Conservation (phyloP, 2,113 vertebrate species). For the Octodon degus region DNA sequence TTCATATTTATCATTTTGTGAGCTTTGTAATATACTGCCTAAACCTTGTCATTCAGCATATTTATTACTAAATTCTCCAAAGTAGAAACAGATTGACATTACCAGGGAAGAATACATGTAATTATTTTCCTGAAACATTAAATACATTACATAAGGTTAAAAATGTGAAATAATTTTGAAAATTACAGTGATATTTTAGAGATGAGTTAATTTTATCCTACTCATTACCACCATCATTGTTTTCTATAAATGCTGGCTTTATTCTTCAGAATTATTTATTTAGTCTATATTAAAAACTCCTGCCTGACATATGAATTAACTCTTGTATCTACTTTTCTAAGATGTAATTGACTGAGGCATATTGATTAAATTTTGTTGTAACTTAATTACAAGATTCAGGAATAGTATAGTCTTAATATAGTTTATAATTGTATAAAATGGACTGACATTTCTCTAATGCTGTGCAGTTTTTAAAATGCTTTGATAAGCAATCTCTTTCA, state of each 20-base stretch:
- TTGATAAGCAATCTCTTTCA: slow-evolving; percentile 1
- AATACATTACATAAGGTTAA: slow-evolving; percentile 20
- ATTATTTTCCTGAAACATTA: slow-evolving; percentile 17
- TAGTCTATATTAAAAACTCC: slow-evolving; percentile 46
- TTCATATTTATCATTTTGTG: slow-evolving; percentile 14
- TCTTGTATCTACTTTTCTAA: slow-evolving; percentile 26
- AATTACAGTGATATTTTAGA: slow-evolving; percentile 25
- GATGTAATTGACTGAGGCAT: slow-evolving; percentile 58
- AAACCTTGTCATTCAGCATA: neutral
- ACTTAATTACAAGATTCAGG: slow-evolving; percentile 56
- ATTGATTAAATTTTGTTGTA: slow-evolving; percentile 58
- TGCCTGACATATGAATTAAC: slow-evolving; percentile 10
- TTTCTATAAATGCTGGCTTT: slow-evolving; percentile 41
- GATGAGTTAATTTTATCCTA: slow-evolving; percentile 41
- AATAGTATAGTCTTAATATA: slow-evolving; percentile 36
- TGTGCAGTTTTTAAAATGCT: slow-evolving; percentile 40
- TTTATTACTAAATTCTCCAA: slow-evolving; percentile 45
- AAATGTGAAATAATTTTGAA: slow-evolving; percentile 22
- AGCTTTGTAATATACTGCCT: neutral
- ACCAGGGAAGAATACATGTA: slow-evolving; percentile 31
- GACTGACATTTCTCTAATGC: slow-evolving; percentile 44
- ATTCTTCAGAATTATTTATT: slow-evolving; percentile 34
- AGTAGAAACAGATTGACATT: slow-evolving; percentile 2
- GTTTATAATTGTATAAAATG: slow-evolving; percentile 55
- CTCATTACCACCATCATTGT: neutral